Base-by-base conservation (phyloP, 2,797 vertebrate species). In the Crocidura indochinensis region DNA sequence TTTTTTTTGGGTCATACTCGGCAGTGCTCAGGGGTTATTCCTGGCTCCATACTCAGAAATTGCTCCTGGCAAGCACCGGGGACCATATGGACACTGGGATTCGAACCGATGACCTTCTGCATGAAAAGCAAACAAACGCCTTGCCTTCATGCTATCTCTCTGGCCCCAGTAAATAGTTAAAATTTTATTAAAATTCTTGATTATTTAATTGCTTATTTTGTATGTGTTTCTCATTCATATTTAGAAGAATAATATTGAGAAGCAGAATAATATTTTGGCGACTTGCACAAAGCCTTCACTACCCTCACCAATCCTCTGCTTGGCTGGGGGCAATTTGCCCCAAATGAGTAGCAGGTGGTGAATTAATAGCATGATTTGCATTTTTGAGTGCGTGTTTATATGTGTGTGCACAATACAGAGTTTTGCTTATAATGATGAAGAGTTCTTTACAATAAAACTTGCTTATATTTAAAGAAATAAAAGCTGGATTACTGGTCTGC, bases 401-500 rank as follows among this genome's bases (percentile, higher is more conserved):
- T 20, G 56, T 20, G 56, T 53, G 10, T 87, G 26, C 3, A 8
- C 49, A 47, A 47, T 22, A 74, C 26, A 78, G 74, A 86, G 38
- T 78, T 64, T 65, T 86, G 69, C 86, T 90, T 86, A 60, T 72
- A 78, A 7, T 10, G 24, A 9, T 56, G 44, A 47, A 49, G 65
- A 84, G 6, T 88, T 92, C 83, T 94, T 94, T 64, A 53, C 49
- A 71, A 65, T 84, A 80, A 78, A 81, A 84, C 83, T 49, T 89
- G 77, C 65, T 92, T 87, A 64, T 71, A 77, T 87, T 89, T 91
- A 92, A 95, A 92, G 84, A 85, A 94, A 91, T 84, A 84, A 85
- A 83, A 72, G 38, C 29, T 0, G 4, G 92, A 94, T 78, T 88
- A 80, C 22, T 77, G 67, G 80, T 31, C 51, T 22, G 26, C 60